Evolutionary conservation across 2,888 invertebrate species (phyloP), one percentile per base, ranked within the genome.

Genomic region (Epinotia brunnichana): DNA sequence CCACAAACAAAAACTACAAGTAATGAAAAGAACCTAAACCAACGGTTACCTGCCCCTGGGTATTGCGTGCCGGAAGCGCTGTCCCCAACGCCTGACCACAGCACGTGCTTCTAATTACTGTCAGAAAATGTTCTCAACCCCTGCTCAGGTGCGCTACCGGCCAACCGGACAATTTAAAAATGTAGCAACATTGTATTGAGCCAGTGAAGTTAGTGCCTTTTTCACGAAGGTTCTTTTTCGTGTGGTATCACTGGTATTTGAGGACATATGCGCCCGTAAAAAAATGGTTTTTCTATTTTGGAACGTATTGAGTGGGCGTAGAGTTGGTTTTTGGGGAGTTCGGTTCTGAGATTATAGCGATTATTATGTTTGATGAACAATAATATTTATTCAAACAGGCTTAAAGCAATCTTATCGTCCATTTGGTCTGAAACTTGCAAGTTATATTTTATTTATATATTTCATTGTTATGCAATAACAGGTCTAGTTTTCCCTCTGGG

Each of bases 21-120:
- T 64, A 64, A 64, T 57, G 51, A 39, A 39, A 41, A 60, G 21
- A 35, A 21, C 41, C 44, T 44, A 11, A 62, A 44, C 70, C 61
- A 57, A 62, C 72, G 54, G 56, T 62, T 35, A 21, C 13, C 48
- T 13, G 2, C 72, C 72, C 72, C 72, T 68, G 72, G 67, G 72
- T 54, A 72, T 72, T 10, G 73, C 69, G 69, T 73, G 69, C 63
- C 69, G 73, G 73, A 69, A 69, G 51, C 63, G 15, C 54, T 56
- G 73, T 73, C 73, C 69, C 63, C 59, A 53, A 51, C 44, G 57
- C 72, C 59, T 61, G 54, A 56, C 72, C 72, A 68, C 72, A 67
- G 72, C 72, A 72, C 73, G 73, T 69, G 69, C 73, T 73, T 59
- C 69, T 73, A 73, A 73, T 73, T 73, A 73, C 63, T 63, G 73